A percentile compares a stretch with the other conserved stretches of the same genome.
phyloP scores from a whole-genome alignment of 92 coral and sea anemone genomes.

The Micromussa lordhowensis region DNA sequence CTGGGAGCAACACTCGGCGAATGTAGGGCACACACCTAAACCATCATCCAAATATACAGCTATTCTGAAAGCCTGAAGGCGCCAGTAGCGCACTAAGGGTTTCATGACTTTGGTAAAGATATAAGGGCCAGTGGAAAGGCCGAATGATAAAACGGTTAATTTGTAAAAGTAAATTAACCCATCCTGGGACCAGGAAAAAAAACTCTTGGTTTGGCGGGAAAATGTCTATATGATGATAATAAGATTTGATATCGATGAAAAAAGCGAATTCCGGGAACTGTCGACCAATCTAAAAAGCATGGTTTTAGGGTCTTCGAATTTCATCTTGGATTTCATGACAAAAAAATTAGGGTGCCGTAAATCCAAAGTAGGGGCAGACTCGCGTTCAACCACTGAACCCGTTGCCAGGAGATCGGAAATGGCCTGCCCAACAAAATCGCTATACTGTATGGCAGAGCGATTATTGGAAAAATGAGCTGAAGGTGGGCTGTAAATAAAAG shows the following conservation, averaged over 20 bases:
- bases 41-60: constrained; percentile 16
- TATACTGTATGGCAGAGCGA: constrained; percentile 50
- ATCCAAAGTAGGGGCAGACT: constrained; percentile 35
- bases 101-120: no score
- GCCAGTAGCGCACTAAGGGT: constrained; percentile 9
- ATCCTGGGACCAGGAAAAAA: constrained; percentile 43
- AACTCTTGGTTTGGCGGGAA: no score
- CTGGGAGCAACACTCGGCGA: constrained; percentile 25
- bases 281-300: constrained; percentile 35
- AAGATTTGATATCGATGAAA: constrained; percentile 61
- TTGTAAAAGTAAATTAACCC: constrained; percentile 23
- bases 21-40: constrained; percentile 12
- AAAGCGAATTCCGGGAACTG: constrained; percentile 22
- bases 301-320: constrained; percentile 60
- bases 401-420: constrained; percentile 65
- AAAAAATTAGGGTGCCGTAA: constrained; percentile 33
- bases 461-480: constrained; percentile 62
- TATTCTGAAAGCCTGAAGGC: constrained; percentile 5
- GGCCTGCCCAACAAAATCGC: constrained; percentile 43
- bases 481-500: no score
- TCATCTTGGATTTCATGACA: constrained; percentile 44
- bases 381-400: no score
- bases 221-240: constrained; percentile 20
- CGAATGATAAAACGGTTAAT: neutral
- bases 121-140: no score